phyloP scores from a whole-genome alignment of 2,113 vertebrate genomes.

The Bombycilla garrulus region DNA sequence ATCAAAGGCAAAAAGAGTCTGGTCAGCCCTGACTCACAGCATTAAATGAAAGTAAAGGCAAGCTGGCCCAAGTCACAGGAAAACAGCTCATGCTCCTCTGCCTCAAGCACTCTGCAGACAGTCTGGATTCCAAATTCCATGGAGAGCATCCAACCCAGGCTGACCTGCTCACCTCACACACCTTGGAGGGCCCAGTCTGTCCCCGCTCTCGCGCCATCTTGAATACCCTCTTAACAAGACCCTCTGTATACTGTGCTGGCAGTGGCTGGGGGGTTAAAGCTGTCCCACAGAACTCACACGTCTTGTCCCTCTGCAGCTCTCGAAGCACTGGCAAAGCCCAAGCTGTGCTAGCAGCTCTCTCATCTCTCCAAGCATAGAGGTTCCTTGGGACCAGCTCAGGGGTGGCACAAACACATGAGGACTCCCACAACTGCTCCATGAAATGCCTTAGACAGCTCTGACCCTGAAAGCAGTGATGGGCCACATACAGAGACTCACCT shows the following conservation, averaged over 20 bases:
- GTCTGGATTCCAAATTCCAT: not conserved
- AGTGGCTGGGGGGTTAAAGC: not conserved
- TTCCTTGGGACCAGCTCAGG: not conserved
- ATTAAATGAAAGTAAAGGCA: not conserved
- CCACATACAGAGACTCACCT: not conserved
- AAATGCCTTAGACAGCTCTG: not conserved
- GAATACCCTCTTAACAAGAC: not conserved
- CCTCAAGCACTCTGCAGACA: not conserved
- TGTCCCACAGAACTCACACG: not conserved
- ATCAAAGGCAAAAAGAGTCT: conserved; percentile 21
- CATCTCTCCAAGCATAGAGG: not conserved
- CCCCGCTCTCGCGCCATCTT: not conserved
- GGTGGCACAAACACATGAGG: not conserved
- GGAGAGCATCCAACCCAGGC: not conserved
- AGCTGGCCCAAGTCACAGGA: not conserved
- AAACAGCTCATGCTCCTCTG: not conserved
- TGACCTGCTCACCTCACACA: not conserved
- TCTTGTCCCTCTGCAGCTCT: not conserved
- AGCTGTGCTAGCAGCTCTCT: not conserved
- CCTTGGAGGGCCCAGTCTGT: not conserved
- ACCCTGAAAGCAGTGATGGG: not conserved
- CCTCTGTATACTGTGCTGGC: not conserved
- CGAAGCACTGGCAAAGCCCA: not conserved
- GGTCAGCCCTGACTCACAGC: conserved; percentile 15
- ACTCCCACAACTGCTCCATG: not conserved